Conservation (phyloP, 2,888 invertebrate species). For the Stictocephala bisonia region DNA sequence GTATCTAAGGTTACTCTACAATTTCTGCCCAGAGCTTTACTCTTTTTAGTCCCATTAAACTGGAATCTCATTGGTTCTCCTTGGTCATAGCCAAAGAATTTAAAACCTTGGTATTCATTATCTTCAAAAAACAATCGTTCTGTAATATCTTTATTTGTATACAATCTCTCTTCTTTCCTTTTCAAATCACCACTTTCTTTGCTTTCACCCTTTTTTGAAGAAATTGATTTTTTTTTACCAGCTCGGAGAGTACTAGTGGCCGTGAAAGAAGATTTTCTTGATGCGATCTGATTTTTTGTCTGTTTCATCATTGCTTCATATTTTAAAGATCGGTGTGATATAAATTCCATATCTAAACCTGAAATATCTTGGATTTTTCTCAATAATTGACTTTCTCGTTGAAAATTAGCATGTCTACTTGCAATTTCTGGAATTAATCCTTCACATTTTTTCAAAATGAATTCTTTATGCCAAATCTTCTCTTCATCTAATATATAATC, state of each 20-base stretch:
- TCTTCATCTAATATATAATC: slow-evolving; percentile 32
- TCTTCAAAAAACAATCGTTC: not conserved
- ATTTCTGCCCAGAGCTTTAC: too few relatives aligned
- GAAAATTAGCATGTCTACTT: not conserved
- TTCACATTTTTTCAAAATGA: not conserved
- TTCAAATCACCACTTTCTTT: not conserved
- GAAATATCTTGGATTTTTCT: not conserved
- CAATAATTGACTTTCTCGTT: too few relatives aligned
- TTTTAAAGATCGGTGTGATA: slow-evolving; percentile 27
- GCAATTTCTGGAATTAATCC: too few relatives aligned
- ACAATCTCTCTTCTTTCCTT: not conserved
- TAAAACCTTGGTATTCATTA: not conserved
- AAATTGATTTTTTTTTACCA: too few relatives aligned
- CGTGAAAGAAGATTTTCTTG: too few relatives aligned
- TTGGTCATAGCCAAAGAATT: not conserved
- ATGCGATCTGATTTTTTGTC: too few relatives aligned
- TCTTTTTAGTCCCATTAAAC: not conserved
- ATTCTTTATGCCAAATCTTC: not conserved
- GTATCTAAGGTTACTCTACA: not conserved
- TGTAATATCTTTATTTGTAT: not conserved
- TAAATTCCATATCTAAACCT: not conserved
- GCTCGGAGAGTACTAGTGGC: too few relatives aligned
- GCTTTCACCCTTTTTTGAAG: not conserved
- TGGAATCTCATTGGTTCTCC: slow-evolving; percentile 4
- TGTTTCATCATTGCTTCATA: slow-evolving; percentile 1